These are phyloP conservation scores for Dugesia japonica DNA, from an alignment of 2,888 invertebrate genomes.

Conservation along the genomic window DNA sequence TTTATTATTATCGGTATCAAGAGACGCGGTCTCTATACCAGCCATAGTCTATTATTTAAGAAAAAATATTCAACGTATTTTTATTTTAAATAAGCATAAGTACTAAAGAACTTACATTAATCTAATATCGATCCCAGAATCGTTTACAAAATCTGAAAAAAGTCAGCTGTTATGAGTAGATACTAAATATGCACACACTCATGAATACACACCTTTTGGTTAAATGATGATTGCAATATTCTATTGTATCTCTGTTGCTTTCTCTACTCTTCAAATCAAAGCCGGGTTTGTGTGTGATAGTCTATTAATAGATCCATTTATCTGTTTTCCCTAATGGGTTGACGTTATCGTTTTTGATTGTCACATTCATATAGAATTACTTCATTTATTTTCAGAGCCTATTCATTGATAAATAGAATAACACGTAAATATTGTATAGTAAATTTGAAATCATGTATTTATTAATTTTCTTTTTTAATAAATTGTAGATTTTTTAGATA, in stretches of 20 bases:
- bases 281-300: background rate
- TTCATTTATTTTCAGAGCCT: background rate
- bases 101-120: background rate
- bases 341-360: background rate
- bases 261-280: background rate
- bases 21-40: background rate
- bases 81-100: too few species aligned
- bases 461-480: too few species aligned
- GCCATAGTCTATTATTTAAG: background rate
- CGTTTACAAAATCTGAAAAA: background rate
- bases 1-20: background rate
- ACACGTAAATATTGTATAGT: too few species aligned
- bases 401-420: background rate
- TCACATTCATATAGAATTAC: background rate
- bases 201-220: background rate
- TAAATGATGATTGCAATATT: background rate
- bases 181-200: background rate
- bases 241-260: background rate
- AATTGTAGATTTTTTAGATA: too few species aligned
- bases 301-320: background rate
- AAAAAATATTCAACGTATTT: background rate
- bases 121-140: conserved; percentile 15
- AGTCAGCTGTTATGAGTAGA: conserved; percentile 14
- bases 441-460: too few species aligned
- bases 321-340: background rate